A percentile compares a stretch with the other conserved stretches of the same genome.
Evolutionary conservation across 2,797 vertebrate species (phyloP).

Genomic region (Pachyuromys duprasi): DNA sequence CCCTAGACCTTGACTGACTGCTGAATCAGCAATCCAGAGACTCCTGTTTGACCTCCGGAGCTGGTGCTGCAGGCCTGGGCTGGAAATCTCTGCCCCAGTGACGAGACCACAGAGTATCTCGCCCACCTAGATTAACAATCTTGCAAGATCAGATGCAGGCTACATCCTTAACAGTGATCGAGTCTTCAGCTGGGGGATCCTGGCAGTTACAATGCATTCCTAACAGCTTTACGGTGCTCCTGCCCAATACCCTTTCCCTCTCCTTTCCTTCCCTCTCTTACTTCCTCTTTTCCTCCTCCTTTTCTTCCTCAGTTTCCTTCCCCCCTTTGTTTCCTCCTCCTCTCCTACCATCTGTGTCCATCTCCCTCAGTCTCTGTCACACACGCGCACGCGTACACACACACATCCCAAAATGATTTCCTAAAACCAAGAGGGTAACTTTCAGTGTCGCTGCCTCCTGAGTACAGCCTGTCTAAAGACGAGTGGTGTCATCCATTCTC

Average conservation of each 20-base stretch:
- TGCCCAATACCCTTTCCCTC: not conserved
- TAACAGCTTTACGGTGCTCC: not conserved
- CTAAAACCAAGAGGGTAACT: not conserved
- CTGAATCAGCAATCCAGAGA: not conserved
- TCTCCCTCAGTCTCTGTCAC: not conserved
- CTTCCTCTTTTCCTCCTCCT: not conserved
- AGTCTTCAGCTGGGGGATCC: not conserved
- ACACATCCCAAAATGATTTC: not conserved
- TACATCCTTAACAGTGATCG: not conserved
- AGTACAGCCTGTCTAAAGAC: not conserved
- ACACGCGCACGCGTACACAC: not conserved
- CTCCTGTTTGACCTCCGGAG: not conserved
- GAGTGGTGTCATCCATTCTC: too few relatives aligned
- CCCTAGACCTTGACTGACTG: not conserved
- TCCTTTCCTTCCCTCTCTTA: not conserved
- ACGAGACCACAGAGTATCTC: not conserved
- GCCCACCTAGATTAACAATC: not conserved
- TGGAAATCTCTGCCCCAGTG: not conserved
- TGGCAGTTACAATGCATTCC: not conserved
- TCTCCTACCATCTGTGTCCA: too few relatives aligned
- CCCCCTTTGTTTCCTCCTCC: too few relatives aligned
- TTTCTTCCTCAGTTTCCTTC: not conserved
- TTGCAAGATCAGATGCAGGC: not conserved
- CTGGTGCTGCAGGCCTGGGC: not conserved
- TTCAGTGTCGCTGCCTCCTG: not conserved